Base-by-base conservation (phyloP, 2,797 vertebrate species). In the Sciurus carolinensis region DNA sequence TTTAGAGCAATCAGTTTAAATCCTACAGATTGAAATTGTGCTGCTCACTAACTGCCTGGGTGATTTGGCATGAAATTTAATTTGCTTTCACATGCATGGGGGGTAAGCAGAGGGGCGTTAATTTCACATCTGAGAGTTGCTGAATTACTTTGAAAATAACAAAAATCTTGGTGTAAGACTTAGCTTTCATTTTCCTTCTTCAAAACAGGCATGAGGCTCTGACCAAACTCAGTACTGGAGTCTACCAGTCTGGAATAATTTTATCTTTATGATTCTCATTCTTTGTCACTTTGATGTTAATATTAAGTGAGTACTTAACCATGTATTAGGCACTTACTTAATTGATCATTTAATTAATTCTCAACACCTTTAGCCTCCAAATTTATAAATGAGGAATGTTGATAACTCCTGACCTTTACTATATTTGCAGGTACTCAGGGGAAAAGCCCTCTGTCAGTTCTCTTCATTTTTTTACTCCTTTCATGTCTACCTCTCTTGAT, bases 1-100 rank as follows among this genome's bases (percentile, higher is more conserved):
- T 97, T 97, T 97, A 96, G 95, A 97, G 95, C 89, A 95, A 97
- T 97, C 96, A 92, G 94, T 67, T 96, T 95, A 97, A 97, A 96
- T 97, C 91, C 93, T 92, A 81, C 87, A 94, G 95, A 97, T 72
- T 95, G 85, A 91, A 97, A 94, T 77, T 90, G 62, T 82, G 73
- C 91, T 95, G 83, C 90, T 97, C 14, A 3, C 93, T 95, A 93
- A 90, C 95, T 95, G 87, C 91, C 93, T 96, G 81, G 87, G 64
- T 91, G 95, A 96, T 90, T 96, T 96, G 81, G 89, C 94, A 96
- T 96, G 93, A 96, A 96, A 97, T 95, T 96, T 97, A 96, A 96
- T 97, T 97, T 95, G 44, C 94, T 95, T 95, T 96, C 91, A 92
- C 87, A 95, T 80, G 86, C 93, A 92, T 95, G 76, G 89, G 77